phyloP scores from a whole-genome alignment of 2,797 vertebrate genomes.

The Poliocrania exsul region DNA sequence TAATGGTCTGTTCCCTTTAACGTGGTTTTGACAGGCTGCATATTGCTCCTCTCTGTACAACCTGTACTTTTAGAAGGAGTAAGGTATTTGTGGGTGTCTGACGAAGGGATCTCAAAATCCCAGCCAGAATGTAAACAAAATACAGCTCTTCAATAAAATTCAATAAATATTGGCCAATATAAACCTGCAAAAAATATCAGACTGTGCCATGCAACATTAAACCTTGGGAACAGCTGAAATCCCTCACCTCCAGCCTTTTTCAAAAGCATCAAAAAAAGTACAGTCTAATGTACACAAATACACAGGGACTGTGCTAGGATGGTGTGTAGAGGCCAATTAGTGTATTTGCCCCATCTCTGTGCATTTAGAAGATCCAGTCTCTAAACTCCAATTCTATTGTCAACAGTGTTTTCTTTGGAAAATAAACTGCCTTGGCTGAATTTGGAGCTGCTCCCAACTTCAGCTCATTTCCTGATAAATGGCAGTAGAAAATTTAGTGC shows the following conservation, averaged over 20 bases:
- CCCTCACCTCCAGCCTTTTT: conserved; percentile 19
- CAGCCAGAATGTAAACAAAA: conserved; percentile 75
- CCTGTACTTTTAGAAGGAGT: conserved; percentile 57
- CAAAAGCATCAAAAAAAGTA: conserved; percentile 28
- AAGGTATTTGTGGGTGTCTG: conserved; percentile 62
- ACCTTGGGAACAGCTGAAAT: conserved; percentile 57
- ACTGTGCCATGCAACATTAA: conserved; percentile 60
- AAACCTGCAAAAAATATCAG: conserved; percentile 50
- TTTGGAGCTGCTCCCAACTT: neutral
- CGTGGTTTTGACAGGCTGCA: conserved; percentile 8
- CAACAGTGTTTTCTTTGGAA: conserved; percentile 14
- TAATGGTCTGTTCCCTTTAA: neutral
- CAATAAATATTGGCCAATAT: conserved; percentile 63
- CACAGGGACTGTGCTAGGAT: neutral
- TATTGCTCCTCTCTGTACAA: conserved; percentile 54
- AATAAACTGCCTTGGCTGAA: conserved; percentile 13
- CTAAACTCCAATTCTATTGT: conserved; percentile 4
- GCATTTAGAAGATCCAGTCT: neutral
- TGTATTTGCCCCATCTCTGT: neutral
- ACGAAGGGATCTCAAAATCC: conserved; percentile 59
- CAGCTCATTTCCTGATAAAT: neutral
- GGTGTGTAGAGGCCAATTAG: neutral
- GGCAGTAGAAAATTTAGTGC: conserved; percentile 1
- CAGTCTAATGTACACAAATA: conserved; percentile 12
- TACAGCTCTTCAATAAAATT: conserved; percentile 62